Conservation (phyloP, 2,113 vertebrate species). For the Laticauda laticaudata region DNA sequence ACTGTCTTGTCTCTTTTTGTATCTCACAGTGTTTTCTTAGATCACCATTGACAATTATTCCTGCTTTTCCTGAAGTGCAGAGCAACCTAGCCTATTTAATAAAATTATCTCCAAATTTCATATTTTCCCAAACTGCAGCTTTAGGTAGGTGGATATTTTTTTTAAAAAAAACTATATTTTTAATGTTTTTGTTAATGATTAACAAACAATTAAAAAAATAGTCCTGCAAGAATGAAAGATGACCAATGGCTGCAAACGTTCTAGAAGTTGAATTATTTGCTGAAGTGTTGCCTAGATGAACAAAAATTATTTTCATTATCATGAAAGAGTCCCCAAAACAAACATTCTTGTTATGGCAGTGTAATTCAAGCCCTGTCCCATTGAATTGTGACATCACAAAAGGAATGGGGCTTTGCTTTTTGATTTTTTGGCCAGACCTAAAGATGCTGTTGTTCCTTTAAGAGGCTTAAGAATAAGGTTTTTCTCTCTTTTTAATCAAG, state of each 20-base stretch:
- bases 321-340: neutral
- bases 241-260: neutral
- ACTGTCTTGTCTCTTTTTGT: neutral
- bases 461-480: neutral
- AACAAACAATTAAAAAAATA: neutral
- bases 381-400: neutral
- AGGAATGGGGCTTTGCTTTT: neutral
- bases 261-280: neutral
- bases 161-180: neutral
- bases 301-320: neutral
- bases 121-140: neutral
- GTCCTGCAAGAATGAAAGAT: neutral
- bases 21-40: neutral
- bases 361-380: neutral
- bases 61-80: neutral
- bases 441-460: neutral
- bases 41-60: neutral
- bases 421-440: neutral
- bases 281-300: neutral
- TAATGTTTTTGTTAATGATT: neutral
- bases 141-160: neutral
- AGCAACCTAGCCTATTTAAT: neutral
- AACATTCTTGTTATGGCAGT: neutral
- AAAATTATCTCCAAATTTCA: neutral
- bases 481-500: neutral